Evolutionary conservation across 37 sponge, comb jelly and placozoan genomes (phyloP).

Genomic region (Ianthella basta): DNA sequence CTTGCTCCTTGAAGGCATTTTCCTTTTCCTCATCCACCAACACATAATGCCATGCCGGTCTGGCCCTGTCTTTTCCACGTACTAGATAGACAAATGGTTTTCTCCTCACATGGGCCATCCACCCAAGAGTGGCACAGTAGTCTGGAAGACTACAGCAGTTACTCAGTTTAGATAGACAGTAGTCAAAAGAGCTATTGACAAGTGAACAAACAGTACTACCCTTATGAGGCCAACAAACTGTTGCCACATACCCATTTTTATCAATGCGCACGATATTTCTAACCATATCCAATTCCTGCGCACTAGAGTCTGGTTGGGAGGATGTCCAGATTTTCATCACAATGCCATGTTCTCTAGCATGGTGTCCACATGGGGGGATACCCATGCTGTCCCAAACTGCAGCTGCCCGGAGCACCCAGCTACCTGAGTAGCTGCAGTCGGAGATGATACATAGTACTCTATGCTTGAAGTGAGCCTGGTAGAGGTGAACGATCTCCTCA

Average conservation of each 20-base stretch:
- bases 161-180: too few relatives aligned
- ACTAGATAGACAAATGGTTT: slow-evolving; percentile 16
- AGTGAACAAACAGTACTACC: too few relatives aligned
- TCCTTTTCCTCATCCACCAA: slow-evolving; percentile 53
- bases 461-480: slow-evolving; percentile 32
- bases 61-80: slow-evolving; percentile 47
- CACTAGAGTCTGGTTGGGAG: too few relatives aligned
- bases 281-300: too few relatives aligned
- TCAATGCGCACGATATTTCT: too few relatives aligned
- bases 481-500: slow-evolving; percentile 57
- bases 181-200: too few relatives aligned
- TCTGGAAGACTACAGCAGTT: too few relatives aligned
- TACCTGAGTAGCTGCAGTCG: slow-evolving; percentile 56
- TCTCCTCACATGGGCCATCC: background rate
- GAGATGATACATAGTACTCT: slow-evolving; percentile 40
- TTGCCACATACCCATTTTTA: too few relatives aligned
- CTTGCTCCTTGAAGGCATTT: slow-evolving; percentile 36
- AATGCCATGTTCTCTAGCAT: slow-evolving; percentile 46
- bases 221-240: too few relatives aligned
- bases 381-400: slow-evolving; percentile 40
- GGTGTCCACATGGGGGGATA: slow-evolving; percentile 58
- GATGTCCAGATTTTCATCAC: slow-evolving; percentile 41
- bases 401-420: slow-evolving; percentile 32
- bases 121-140: background rate
- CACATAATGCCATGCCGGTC: slow-evolving; percentile 77